Percentiles rank a stretch among this genome's conserved stretches.
Conservation (phyloP, 2,888 invertebrate genomes). For the Tiliacea citrago region DNA sequence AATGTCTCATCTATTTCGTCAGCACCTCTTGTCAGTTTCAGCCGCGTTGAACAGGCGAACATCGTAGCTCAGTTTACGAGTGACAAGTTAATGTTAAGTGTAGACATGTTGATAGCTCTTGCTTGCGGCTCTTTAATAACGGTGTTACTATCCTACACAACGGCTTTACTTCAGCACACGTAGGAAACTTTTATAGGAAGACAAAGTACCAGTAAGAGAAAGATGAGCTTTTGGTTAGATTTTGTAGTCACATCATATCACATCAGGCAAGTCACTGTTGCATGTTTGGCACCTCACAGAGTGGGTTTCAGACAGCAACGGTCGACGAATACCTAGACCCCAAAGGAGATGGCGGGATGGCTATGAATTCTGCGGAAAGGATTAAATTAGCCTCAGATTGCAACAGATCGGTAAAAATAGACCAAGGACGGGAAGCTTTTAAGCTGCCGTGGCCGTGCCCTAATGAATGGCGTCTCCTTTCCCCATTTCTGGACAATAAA, state of each 20-base stretch:
- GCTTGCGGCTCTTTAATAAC: slow-evolving; percentile 7
- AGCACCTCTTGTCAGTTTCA: neutral
- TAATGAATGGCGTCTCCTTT: neutral
- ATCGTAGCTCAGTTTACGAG: neutral
- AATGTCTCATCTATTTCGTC: neutral
- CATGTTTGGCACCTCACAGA: too few relatives aligned
- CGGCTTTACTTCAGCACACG: neutral
- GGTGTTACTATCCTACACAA: neutral
- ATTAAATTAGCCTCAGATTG: neutral
- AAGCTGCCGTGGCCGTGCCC: neutral
- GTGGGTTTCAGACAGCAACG: neutral
- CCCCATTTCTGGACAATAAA: neutral
- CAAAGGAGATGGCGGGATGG: neutral
- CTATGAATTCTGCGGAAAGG: neutral
- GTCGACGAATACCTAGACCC: neutral
- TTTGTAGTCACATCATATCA: too few relatives aligned
- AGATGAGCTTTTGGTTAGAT: neutral
- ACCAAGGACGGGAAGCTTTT: neutral
- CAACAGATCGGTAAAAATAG: neutral
- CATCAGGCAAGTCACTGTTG: too few relatives aligned
- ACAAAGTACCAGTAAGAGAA: neutral
- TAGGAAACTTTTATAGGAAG: neutral
- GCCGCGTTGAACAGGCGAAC: neutral
- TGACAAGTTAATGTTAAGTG: slow-evolving; percentile 10
- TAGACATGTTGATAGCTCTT: slow-evolving; percentile 15